Evolutionary conservation across 2,113 vertebrate genomes (phyloP).

Genomic region (Arvicanthis niloticus): DNA sequence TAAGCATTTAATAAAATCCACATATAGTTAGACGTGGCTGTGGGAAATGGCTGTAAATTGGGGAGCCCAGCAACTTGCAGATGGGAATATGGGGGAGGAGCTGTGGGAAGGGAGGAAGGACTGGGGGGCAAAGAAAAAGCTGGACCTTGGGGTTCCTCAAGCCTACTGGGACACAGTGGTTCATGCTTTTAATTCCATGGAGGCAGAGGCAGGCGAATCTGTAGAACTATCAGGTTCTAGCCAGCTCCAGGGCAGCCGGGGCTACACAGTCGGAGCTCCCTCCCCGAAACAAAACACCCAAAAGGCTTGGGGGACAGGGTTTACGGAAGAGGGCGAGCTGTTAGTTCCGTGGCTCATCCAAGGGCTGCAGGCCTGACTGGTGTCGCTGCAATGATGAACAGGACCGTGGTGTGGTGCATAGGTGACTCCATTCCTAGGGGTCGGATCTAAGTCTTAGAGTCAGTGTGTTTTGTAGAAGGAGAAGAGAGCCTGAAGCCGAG

Average conservation of each 20-base stretch:
- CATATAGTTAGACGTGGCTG: slow-evolving; percentile 61
- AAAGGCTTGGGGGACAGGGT: background rate
- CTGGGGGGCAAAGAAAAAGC: background rate
- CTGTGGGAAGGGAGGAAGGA: background rate
- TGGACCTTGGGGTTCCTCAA: no score
- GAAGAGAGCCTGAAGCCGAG: background rate
- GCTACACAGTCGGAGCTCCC: background rate
- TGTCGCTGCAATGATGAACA: background rate
- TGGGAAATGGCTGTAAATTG: slow-evolving; percentile 77
- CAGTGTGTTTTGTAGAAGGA: background rate
- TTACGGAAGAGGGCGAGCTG: background rate
- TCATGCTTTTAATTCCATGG: background rate
- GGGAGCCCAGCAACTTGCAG: slow-evolving; percentile 37
- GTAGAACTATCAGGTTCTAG: background rate
- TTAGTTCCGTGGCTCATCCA: no score
- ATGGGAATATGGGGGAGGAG: background rate
- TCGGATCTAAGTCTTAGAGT: background rate
- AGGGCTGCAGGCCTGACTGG: background rate
- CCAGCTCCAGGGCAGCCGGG: background rate
- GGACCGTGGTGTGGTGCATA: background rate
- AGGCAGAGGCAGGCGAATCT: background rate
- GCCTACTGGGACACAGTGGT: background rate
- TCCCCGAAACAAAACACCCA: no score
- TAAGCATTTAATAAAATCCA: slow-evolving; percentile 77
- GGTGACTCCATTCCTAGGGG: background rate